These are phyloP conservation scores for Hemaris fuciformis DNA, from an alignment of 2,888 invertebrate genomes.

Conservation along the genomic window DNA sequence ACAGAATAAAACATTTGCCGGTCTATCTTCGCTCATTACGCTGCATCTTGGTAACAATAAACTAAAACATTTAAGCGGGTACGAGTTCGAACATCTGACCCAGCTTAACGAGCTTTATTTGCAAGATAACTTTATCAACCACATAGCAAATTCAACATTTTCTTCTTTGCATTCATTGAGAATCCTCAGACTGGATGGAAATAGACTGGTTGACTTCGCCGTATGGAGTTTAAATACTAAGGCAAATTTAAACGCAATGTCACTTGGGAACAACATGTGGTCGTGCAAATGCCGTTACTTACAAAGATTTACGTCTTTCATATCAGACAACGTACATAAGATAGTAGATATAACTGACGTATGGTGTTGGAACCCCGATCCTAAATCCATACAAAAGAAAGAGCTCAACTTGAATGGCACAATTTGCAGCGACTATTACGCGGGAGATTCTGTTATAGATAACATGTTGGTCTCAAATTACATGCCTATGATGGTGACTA, in stretches of 20 bases:
- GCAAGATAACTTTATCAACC: conserved; percentile 90
- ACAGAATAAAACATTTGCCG: conserved; percentile 94
- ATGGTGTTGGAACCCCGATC: conserved; percentile 88
- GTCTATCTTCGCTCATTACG: conserved; percentile 88
- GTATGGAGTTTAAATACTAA: conserved; percentile 87
- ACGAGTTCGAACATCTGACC: conserved; percentile 91
- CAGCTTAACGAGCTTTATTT: conserved; percentile 91
- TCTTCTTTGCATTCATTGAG: conserved; percentile 87
- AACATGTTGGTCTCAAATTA: conserved; percentile 91
- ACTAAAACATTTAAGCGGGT: conserved; percentile 88
- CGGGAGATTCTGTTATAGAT: conserved; percentile 90
- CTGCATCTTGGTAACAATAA: conserved; percentile 94
- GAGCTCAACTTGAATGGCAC: conserved; percentile 92
- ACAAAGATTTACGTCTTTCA: conserved; percentile 90
- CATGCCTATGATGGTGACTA: conserved; percentile 90
- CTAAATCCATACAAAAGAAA: conserved; percentile 85
- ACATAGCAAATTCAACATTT: conserved; percentile 90
- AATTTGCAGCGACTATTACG: conserved; percentile 92
- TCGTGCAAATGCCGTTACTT: conserved; percentile 94
- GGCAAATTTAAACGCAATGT: conserved; percentile 85
- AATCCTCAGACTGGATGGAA: conserved; percentile 90
- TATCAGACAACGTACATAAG: conserved; percentile 88
- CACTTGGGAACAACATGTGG: conserved; percentile 93
- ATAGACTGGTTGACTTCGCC: conserved; percentile 88
- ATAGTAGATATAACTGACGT: conserved; percentile 88